phyloP scores from a whole-genome alignment of 2,797 vertebrate species.

The Choloepus didactylus region DNA sequence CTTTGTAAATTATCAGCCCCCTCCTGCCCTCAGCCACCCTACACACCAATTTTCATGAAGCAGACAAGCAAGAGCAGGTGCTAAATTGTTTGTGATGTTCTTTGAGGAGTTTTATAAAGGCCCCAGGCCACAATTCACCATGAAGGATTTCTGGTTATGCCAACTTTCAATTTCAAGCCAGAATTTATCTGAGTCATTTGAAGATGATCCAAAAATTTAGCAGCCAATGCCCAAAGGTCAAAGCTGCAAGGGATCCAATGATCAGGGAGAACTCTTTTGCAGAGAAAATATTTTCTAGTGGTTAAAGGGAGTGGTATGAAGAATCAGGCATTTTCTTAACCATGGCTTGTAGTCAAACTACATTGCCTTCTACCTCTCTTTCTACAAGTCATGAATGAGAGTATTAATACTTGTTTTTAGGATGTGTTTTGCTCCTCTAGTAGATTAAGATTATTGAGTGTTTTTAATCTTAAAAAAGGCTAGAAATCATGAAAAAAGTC shows the following conservation, averaged over 20 bases:
- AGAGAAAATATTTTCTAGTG: slow-evolving; percentile 62
- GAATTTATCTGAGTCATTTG: slow-evolving; percentile 59
- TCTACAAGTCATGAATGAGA: slow-evolving; percentile 38
- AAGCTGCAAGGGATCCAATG: slow-evolving; percentile 53
- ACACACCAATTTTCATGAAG: slow-evolving; percentile 53
- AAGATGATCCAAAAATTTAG: slow-evolving; percentile 38
- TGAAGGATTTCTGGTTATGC: slow-evolving; percentile 63
- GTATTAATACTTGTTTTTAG: slow-evolving; percentile 2
- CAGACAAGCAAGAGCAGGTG: slow-evolving; percentile 72
- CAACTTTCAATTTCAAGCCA: slow-evolving; percentile 64
- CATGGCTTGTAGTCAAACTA: background rate
- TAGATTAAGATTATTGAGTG: background rate
- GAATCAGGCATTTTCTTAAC: slow-evolving; percentile 11
- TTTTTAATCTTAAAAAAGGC: slow-evolving; percentile 38
- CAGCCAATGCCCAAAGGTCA: slow-evolving; percentile 53
- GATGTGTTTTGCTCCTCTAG: background rate
- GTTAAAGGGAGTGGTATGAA: slow-evolving; percentile 23
- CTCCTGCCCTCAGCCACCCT: background rate
- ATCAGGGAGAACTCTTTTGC: background rate
- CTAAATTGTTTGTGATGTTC: slow-evolving; percentile 63
- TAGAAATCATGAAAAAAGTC: background rate
- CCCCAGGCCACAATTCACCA: slow-evolving; percentile 42
- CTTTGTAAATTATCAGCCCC: slow-evolving; percentile 73
- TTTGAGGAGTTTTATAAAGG: slow-evolving; percentile 52
- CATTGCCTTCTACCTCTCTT: slow-evolving; percentile 7